These are phyloP conservation scores for Hipparchia semele DNA, from an alignment of 2,888 invertebrate genomes.

Conservation along the genomic window DNA sequence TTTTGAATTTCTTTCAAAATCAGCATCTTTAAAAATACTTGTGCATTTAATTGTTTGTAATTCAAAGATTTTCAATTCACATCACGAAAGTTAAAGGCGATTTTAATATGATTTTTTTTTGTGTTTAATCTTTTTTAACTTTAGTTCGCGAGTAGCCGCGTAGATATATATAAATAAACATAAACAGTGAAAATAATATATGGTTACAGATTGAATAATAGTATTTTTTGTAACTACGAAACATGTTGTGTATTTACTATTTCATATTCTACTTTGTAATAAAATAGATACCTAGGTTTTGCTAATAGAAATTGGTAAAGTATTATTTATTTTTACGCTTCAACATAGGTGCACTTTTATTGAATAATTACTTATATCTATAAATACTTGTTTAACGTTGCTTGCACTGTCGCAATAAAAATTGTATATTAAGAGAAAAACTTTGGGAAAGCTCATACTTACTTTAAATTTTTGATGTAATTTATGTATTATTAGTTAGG, in stretches of 20 bases:
- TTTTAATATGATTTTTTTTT: not conserved
- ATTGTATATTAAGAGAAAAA: not conserved
- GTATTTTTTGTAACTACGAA: constrained; percentile 9
- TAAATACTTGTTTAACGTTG: constrained; percentile 4
- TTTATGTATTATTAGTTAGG: not conserved
- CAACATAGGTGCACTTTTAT: constrained; percentile 11
- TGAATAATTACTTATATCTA: constrained; percentile 3
- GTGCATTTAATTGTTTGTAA: constrained; percentile 6
- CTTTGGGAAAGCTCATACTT: constrained; percentile 2
- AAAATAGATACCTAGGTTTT: constrained; percentile 5
- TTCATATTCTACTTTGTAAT: constrained; percentile 1
- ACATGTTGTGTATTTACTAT: constrained; percentile 8
- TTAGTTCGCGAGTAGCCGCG: not conserved
- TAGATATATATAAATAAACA: not conserved
- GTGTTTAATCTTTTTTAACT: not conserved
- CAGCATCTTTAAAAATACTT: not conserved
- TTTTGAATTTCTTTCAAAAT: not conserved
- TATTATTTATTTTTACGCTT: constrained; percentile 23
- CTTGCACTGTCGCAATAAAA: constrained; percentile 8
- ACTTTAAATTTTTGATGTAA: not conserved
- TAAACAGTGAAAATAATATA: constrained; percentile 1
- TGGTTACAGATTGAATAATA: not conserved
- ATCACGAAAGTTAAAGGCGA: not conserved
- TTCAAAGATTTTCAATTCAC: not conserved
- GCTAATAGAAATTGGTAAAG: constrained; percentile 9